Evolutionary conservation across 2,888 invertebrate genomes (phyloP), one percentile per base, ranked within the genome.

Genomic region (Drosophila robusta): DNA sequence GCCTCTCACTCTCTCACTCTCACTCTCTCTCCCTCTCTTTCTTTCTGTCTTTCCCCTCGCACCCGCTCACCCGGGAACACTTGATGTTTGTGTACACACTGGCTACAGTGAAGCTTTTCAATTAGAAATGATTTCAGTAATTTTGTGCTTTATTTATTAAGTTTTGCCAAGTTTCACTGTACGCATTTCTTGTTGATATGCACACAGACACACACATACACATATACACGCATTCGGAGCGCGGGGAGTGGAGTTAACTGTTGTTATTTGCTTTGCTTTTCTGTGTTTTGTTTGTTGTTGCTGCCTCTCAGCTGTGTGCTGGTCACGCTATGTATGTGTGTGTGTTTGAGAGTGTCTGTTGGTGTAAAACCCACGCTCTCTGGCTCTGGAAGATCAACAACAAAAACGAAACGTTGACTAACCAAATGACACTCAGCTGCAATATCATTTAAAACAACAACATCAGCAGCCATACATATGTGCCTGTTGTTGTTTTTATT

Each of bases 301-400:
- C 36, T 75, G 65, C 12, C 46, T 56, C 77, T 76, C 74, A 72
- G 77, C 74, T 74, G 73, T 57, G 66, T 66, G 76, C 38, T 63
- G 49, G 14, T 62, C 36, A 8, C 45, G 16, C 29, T 42, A 42
- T 29, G 51, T 12, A 14, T 52, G 11, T 49, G 50, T 14, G n/a
- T 24, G 50, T 24, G 2, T 9, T 46, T 1, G 39, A n/a, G 38
- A 44, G 51, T 36, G 55, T 36, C 11, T 57, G 39, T 60, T 41
- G 56, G 54, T 65, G 56, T 63, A 38, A 42, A 44, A 64, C 68
- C 71, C 81, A 77, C 77, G 73, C 78, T 75, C 64, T 77, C 65
- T 61, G 46, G 32, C 77, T 80, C 78, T 81, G 85, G 70, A 81
- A 81, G 87, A 82, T 82, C 87, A 81, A 49, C 71, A 71, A 38